phyloP scores from a whole-genome alignment of 2,113 vertebrate species.

The Elgaria multicarinata region DNA sequence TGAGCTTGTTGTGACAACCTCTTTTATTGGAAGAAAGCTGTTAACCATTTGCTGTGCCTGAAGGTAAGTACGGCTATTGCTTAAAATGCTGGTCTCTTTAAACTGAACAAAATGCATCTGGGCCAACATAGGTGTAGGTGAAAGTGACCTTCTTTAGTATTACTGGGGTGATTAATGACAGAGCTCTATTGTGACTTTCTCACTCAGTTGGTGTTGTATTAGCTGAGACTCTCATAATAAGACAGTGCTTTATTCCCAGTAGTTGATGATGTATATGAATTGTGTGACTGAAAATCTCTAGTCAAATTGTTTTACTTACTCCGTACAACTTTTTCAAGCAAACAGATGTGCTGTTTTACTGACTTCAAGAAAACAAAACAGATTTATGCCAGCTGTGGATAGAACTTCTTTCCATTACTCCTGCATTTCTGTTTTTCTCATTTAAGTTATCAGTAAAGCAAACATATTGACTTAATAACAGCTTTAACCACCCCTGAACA shows the following conservation, averaged over 20 bases:
- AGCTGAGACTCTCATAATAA: neutral
- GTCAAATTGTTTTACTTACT: constrained; percentile 10
- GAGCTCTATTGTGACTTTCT: neutral
- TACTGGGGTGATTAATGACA: constrained; percentile 23
- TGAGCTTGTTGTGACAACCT: neutral
- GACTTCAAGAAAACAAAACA: constrained; percentile 32
- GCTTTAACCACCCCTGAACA: neutral
- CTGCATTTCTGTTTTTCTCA: constrained; percentile 29
- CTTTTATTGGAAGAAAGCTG: neutral
- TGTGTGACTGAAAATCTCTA: constrained; percentile 20
- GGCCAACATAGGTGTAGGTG: neutral
- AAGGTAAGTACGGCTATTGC: neutral
- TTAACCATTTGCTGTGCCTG: neutral
- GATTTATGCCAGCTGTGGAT: neutral
- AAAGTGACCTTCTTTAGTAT: constrained; percentile 6
- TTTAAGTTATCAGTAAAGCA: constrained; percentile 41
- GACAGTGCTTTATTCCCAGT: neutral
- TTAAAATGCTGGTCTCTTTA: neutral
- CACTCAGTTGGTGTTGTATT: neutral
- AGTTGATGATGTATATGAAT: neutral
- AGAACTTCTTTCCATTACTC: constrained; percentile 6
- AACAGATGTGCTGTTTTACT: neutral
- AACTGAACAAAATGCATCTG: neutral
- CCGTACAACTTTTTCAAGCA: neutral
- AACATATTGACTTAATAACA: neutral